These are phyloP conservation scores for Rhagonycha lutea DNA, from an alignment of 2,888 invertebrate species.

Conservation along the genomic window DNA sequence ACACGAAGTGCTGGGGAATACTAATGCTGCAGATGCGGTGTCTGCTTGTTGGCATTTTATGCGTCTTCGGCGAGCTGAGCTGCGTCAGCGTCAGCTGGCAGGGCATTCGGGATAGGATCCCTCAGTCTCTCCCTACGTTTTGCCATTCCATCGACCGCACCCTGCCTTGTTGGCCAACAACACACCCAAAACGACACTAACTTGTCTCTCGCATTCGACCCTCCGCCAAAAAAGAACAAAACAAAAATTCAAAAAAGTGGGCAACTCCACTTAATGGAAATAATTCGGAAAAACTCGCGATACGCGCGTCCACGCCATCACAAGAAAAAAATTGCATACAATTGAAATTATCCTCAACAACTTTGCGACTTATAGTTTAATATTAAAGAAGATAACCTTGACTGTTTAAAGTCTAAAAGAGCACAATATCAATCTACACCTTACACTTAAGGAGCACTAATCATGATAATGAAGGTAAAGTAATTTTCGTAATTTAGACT, in stretches of 20 bases:
- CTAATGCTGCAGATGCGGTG: conserved; percentile 34
- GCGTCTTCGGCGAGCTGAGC: conserved; percentile 35
- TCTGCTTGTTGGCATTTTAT: conserved; percentile 29
- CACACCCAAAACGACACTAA: conserved; percentile 10
- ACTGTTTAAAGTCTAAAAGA: conserved; percentile 4
- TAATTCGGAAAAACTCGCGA: not conserved
- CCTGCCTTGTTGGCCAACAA: conserved; percentile 27
- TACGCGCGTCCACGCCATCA: not conserved
- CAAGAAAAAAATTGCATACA: not conserved
- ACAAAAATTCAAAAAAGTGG: not conserved
- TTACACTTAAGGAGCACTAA: not conserved
- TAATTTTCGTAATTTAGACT: not conserved
- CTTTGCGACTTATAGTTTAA: not conserved
- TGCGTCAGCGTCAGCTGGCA: conserved; percentile 38
- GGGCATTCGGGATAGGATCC: conserved; percentile 32
- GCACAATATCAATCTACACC: not conserved
- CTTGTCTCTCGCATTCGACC: conserved; percentile 1
- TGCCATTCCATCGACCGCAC: conserved; percentile 34
- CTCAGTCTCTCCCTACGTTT: conserved; percentile 27
- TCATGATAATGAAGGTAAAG: not conserved
- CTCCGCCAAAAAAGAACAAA: not conserved
- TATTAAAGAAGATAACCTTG: conserved; percentile 1
- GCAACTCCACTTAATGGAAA: not conserved
- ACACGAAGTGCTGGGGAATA: conserved; percentile 28
- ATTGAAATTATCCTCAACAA: conserved; percentile 1